Base-by-base conservation (phyloP, 1,140 invertebrate genomes). In the Solen grandis region DNA sequence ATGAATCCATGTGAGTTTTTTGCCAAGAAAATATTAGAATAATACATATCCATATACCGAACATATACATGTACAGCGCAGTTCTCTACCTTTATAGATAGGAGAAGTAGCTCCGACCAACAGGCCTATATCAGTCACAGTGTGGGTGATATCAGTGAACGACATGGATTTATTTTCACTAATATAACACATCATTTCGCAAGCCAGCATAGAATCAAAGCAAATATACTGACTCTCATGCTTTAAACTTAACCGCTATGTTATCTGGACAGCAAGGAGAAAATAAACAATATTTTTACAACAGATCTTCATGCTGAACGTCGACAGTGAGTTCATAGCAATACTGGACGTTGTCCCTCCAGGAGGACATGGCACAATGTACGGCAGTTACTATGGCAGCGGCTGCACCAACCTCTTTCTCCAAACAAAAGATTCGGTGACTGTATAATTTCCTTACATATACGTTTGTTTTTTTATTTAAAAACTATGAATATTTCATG, bases 321-420 rank as follows among this genome's bases (percentile, higher is more conserved):
- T 31, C 14, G 57, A 74, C 16, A 27, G 19, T 8, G 70, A 74
- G 25, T 60, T 74, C 31, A 31, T 19, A 0, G 52, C 70, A 0
- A 22, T 50, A 5, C 50, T 60, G 0, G 33, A n/a, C 3, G 19
- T 19, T 0, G n/a, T 27, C 14, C 70, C 70, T 13, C 55, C 10
- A 25, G 36, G 36, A n/a, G 62, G 55, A 31, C 70, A 74, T 62
- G 70, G 33, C 22, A 57, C 62, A 1, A 29, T 22, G 8, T 74
- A 74, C 38, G 2, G 38, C 0, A 29, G 55, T 8, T n/a, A 52
- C 1, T 60, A 60, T 19, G 70, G 62, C 25, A n/a, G n/a, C n/a
- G 70, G 70, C n/a, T 74, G 70, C 50, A 74, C 70, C 36, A 74
- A 74, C n/a, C 46, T 74, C 14, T 74, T 57, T 25, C 59, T 74